phyloP scores from a whole-genome alignment of 2,888 invertebrate genomes.

The Artemia sp. region DNA sequence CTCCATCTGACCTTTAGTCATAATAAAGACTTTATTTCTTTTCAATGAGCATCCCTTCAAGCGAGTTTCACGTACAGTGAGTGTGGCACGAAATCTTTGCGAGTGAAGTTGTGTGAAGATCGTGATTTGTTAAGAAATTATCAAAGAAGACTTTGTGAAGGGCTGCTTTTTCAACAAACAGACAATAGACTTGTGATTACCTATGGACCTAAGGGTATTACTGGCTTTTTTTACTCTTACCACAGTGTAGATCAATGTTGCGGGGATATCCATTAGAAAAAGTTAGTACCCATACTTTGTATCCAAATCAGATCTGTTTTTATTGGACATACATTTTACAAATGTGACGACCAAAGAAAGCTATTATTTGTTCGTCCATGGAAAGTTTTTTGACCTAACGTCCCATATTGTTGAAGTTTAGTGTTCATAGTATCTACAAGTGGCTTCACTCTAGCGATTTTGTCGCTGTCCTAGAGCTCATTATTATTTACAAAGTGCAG shows the following conservation, averaged over 20 bases:
- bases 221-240: neutral
- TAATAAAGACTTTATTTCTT: neutral
- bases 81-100: neutral
- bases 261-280: neutral
- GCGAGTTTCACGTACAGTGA: neutral
- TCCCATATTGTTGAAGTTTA: neutral
- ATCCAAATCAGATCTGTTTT: neutral
- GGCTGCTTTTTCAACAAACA: neutral
- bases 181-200: neutral
- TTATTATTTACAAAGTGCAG: neutral
- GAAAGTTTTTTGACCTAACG: neutral
- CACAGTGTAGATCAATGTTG: neutral
- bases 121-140: no score
- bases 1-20: neutral
- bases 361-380: neutral
- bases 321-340: neutral
- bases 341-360: neutral
- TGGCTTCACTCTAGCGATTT: neutral
- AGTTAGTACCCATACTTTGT: neutral
- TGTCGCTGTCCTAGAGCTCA: neutral
- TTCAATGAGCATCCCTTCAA: neutral
- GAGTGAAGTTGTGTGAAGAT: neutral
- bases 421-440: neutral
- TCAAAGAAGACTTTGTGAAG: neutral
- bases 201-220: neutral